These are phyloP conservation scores for Zenarchopterus dispar DNA, from an alignment of 2,797 vertebrate species.

Conservation along the genomic window DNA sequence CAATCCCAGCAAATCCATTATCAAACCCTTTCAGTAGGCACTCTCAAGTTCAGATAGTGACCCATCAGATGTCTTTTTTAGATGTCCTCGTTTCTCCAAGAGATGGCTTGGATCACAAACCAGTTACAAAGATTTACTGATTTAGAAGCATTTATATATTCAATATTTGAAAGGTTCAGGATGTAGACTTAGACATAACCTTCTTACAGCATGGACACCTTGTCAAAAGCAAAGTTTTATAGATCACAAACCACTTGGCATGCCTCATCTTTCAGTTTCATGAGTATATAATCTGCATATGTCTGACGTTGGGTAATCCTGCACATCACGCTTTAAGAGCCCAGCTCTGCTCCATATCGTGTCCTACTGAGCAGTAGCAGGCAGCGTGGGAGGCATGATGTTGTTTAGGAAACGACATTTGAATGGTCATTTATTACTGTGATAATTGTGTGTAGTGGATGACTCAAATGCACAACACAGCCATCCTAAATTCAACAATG, in stretches of 20 bases:
- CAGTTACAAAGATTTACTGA: too few relatives aligned
- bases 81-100: neutral
- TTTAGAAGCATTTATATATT: neutral
- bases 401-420: conserved; percentile 43
- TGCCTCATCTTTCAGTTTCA: conserved; percentile 30
- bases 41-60: conserved; percentile 10
- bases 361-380: conserved; percentile 23
- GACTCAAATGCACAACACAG: too few relatives aligned
- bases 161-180: too few relatives aligned
- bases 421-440: conserved; percentile 52
- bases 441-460: too few relatives aligned
- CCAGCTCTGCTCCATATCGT: conserved; percentile 22
- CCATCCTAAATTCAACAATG: too few relatives aligned
- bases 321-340: conserved; percentile 33
- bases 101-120: neutral
- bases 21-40: conserved; percentile 1
- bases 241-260: too few relatives aligned
- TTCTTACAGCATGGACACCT: too few relatives aligned
- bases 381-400: conserved; percentile 46
- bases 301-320: conserved; percentile 44
- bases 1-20: conserved; percentile 30
- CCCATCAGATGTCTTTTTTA: conserved; percentile 14
- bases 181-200: too few relatives aligned
- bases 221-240: too few relatives aligned
- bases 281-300: conserved; percentile 22